phyloP scores from a whole-genome alignment of 2,797 vertebrate genomes.

The Etheostoma nigrum region DNA sequence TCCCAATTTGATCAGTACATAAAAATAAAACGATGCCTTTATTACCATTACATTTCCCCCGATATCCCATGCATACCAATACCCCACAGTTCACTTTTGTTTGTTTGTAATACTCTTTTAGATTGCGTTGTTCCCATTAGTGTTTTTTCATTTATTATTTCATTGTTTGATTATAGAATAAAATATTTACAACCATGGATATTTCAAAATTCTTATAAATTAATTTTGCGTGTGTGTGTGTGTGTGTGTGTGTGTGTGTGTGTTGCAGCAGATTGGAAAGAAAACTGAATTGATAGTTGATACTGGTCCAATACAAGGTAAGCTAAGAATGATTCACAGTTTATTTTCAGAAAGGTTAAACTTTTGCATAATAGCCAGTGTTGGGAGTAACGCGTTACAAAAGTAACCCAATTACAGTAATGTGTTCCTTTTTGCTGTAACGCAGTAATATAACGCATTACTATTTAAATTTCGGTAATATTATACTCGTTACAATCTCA shows the following conservation, averaged over 20 bases:
- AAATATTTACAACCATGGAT: too few species aligned
- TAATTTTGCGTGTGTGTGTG: neutral
- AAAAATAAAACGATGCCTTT: neutral
- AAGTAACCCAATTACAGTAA: too few species aligned
- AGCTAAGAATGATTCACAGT: neutral
- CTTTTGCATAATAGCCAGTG: too few species aligned
- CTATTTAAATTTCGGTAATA: too few species aligned
- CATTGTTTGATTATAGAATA: neutral
- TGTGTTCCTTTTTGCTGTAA: too few species aligned
- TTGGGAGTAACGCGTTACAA: too few species aligned
- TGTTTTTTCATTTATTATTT: neutral
- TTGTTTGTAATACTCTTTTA: neutral
- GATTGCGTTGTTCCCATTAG: neutral
- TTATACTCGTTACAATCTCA: too few species aligned
- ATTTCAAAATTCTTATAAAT: neutral
- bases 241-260: neutral
- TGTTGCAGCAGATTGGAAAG: neutral
- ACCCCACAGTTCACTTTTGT: too few species aligned
- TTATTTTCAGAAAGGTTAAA: neutral
- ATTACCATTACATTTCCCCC: too few species aligned
- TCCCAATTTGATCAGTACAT: neutral
- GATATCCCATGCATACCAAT: too few species aligned
- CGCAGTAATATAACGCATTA: too few species aligned
- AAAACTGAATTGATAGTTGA: neutral
- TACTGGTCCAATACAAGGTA: too few species aligned